Base-by-base conservation (phyloP, 2,113 vertebrate genomes). In the Aegotheles bennettii region DNA sequence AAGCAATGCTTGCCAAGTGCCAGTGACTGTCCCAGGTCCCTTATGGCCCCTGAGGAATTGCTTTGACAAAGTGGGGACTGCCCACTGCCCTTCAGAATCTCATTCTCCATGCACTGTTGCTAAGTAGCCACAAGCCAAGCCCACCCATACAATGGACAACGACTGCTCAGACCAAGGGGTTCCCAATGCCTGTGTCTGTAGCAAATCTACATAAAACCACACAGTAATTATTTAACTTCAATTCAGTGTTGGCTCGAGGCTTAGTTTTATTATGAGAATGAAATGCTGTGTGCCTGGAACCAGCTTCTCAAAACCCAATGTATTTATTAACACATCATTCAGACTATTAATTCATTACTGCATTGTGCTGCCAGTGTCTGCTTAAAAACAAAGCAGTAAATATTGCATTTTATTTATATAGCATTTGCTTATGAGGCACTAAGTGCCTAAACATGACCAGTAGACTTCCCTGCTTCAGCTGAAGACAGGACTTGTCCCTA, bases 101-200 rank as follows among this genome's bases (percentile, higher is more conserved):
- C 3, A 23, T 3, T 48, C 18, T 43, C 53, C 53, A 38, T 3
- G 31, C 54, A 6, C 25, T 13, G 1, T 3, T 8, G 74, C 53
- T 11, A 7, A 24, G 50, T 4, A 38, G 35, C 50, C 2, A 45
- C 8, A 6, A 7, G 6, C 33, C 40, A 8, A 53, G 65, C 40
- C 4, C 10, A 3, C 23, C 9, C 3, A 0, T 2, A 2, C 24
- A 2, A 1, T 2, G 16, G 57, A 2, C 36, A 35, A 4, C 1
- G 14, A 1, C 60, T n/a, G 61, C 69, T 64, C 59, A 9, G 8
- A 7, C 45, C 2, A 1, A 36, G 45, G 10, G 1, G 0, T 16
- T 85, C 78, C 65, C 82, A 75, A 19, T 17, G 54, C 2, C 26
- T 7, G 2, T 17, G 48, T 4, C 63, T 42, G 28, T 7, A 31